Base-by-base conservation (phyloP, 2,113 vertebrate genomes). In the Tinamus guttatus region DNA sequence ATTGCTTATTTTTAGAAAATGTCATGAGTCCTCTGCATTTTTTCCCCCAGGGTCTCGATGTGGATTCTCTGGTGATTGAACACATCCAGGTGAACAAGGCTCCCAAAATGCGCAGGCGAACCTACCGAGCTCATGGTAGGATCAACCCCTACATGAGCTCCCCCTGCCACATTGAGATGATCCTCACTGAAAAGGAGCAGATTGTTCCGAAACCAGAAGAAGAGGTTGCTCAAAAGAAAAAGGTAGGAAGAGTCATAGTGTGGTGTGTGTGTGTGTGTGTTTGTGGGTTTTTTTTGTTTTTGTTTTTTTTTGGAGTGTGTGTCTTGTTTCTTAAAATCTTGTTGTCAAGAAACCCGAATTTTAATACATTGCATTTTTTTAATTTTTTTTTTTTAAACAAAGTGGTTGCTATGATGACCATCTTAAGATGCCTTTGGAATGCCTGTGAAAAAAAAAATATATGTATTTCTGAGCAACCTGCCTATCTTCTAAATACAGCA, bases 131-230 rank as follows among this genome's bases (percentile, higher is more conserved):
- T 3, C 99, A 99, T 1, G 99, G 99, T 1, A 98, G 99, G 58
- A 99, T 99, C 97, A 99, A 99, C 97, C 99, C 99, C 2, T 99
- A 99, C 98, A 99, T 99, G 99, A 99, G 99, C 97, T 99, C 99
- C 11, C 99, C 99, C 1, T 99, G 99, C 97, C 99, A 99, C 97
- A 99, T 99, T 8, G 99, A 99, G 97, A 99, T 99, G 99, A 99
- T 99, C 97, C 98, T 99, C 81, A 99, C 99, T 0, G 99, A 99
- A 96, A 99, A 99, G 98, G 99, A 99, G 80, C 99, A 99, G 93
- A 99, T 99, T 9, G 99, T 99, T 56, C 99, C 99, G 87, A 99
- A 99, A 73, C 99, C 99, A 1, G 99, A 99, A 96, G 99, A 99
- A 94, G 99, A 99, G 60, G 99, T 99, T 5, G 98, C 99, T 73